Evolutionary conservation across 2,797 vertebrate genomes (phyloP), one percentile per base, ranked within the genome.

Genomic region (Tympanoctomys barrerae): DNA sequence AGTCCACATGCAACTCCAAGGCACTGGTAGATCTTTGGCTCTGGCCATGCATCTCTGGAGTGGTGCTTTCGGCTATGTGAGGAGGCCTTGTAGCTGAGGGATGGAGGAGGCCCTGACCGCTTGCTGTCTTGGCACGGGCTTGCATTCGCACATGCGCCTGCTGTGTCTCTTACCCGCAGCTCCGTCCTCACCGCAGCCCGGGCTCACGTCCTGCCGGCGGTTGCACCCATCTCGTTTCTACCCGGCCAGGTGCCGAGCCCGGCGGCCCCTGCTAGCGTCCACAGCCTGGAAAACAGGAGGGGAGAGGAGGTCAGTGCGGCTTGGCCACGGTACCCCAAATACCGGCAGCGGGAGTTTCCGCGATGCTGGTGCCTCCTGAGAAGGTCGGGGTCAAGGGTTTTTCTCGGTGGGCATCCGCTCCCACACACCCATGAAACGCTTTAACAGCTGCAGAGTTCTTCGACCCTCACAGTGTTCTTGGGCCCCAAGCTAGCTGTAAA

Each of bases 151-250:
- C 66, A n/a, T 1, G 18, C 16, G 16, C 66, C 33, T 19, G 66
- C 75, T 10, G 46, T 19, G 28, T 16, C 11, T 19, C 97, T 97
- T 89, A 97, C 97, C 97, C 90, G 96, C 95, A 78, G 97, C 80
- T 78, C 64, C 22, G 4, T 85, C 90, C 94, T 97, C 96, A 96
- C 86, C 75, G 90, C 70, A 54, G 80, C 77, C 68, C 90, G 52
- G 94, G 91, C 70, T 97, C 96, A 97, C 52, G 95, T 83, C 92
- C 94, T 89, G 71, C 19, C 61, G 39, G 52, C 26, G 42, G 81
- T 89, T 11, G 82, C 85, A 83, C 82, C 96, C 97, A 97, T 98
- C 96, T 96, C 89, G 96, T 87, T 77, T 82, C 96, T 87, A 39
- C 68, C 26, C 42, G 14, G 42, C 42, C 42, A 46, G 42, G 42